These are phyloP conservation scores for Eristalis tenax DNA, from an alignment of 2,888 invertebrate genomes.

Conservation along the genomic window DNA sequence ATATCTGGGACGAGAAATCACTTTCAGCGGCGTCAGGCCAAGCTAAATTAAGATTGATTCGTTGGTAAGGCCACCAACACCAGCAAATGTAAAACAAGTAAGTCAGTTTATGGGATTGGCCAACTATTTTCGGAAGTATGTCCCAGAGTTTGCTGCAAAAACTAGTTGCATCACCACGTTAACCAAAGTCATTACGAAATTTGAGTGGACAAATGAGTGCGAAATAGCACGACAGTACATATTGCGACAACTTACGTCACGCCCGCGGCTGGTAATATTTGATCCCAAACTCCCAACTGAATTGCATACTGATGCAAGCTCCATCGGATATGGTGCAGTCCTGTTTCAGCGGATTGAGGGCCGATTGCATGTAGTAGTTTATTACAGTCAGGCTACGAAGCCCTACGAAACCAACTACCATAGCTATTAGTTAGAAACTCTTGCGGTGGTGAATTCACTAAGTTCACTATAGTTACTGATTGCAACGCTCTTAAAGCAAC, in stretches of 20 bases:
- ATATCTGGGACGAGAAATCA: conserved; percentile 74
- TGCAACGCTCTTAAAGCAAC: background rate
- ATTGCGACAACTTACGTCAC: too few species aligned
- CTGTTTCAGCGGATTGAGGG: conserved; percentile 34
- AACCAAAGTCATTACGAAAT: too few species aligned
- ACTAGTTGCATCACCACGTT: background rate
- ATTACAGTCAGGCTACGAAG: conserved; percentile 44
- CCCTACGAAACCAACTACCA: background rate
- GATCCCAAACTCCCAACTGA: conserved; percentile 6
- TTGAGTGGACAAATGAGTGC: too few species aligned
- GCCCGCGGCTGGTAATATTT: too few species aligned
- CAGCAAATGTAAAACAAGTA: conserved; percentile 35
- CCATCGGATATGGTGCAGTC: conserved; percentile 18
- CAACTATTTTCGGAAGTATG: conserved; percentile 51
- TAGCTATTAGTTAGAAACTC: background rate
- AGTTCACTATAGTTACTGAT: background rate
- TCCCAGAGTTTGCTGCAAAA: conserved; percentile 42
- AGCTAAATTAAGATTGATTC: conserved; percentile 28
- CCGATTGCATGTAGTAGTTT: conserved; percentile 27
- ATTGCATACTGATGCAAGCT: conserved; percentile 44
- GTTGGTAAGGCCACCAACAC: conserved; percentile 11
- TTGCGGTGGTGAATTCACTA: background rate
- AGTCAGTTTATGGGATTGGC: conserved; percentile 46
- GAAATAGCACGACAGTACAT: too few species aligned
- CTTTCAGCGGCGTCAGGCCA: conserved; percentile 27